Evolutionary conservation across 2,797 vertebrate species (phyloP).

Genomic region (Pantherophis alleghaniensis): DNA sequence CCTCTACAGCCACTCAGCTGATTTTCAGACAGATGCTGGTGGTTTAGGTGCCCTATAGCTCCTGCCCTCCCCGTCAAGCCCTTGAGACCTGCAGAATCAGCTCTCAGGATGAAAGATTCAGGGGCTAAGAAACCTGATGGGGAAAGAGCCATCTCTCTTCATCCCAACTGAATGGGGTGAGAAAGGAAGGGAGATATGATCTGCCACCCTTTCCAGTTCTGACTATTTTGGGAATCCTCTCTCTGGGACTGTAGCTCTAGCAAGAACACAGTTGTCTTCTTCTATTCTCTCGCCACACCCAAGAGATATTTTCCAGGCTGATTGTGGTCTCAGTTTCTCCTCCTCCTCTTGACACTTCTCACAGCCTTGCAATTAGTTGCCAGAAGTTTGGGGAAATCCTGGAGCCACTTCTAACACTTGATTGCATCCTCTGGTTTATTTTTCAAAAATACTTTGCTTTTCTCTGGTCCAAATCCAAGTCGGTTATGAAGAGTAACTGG

Average conservation of each 20-base stretch:
- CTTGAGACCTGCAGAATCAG: neutral
- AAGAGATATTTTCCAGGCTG: neutral
- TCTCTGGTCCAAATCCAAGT: neutral
- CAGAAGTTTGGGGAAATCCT: neutral
- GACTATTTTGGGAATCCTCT: neutral
- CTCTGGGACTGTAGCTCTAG: neutral
- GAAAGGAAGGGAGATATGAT: neutral
- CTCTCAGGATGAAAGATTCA: neutral
- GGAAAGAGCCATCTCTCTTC: neutral
- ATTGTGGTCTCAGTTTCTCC: neutral
- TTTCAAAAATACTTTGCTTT: neutral
- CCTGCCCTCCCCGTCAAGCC: neutral
- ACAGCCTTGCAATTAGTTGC: neutral
- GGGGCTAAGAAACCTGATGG: neutral
- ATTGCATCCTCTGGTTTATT: neutral
- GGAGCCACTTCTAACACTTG: neutral
- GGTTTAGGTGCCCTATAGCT: neutral
- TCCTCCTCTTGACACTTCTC: neutral
- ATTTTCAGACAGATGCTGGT: neutral
- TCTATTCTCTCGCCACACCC: neutral
- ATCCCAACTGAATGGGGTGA: neutral
- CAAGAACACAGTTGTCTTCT: neutral
- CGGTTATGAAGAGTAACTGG: neutral
- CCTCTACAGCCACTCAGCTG: neutral
- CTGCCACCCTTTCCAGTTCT: neutral